Evolutionary conservation across 2,797 vertebrate genomes (phyloP).

Genomic region (Microhierax caerulescens): DNA sequence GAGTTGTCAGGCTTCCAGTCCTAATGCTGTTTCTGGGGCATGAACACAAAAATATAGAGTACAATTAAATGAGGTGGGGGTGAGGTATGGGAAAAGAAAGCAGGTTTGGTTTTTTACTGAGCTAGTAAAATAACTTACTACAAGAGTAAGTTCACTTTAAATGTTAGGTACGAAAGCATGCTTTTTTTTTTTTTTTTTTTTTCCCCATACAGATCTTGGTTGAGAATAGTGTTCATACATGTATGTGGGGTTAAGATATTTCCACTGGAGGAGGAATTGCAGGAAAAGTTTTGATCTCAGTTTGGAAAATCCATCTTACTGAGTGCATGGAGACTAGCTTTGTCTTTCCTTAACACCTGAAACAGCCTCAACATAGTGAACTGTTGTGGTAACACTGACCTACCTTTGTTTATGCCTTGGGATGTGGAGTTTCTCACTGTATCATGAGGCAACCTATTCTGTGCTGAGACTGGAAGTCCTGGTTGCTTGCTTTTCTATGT

Average conservation of each 20-base stretch:
- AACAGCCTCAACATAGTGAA: neutral
- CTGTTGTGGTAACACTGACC: conserved; percentile 28
- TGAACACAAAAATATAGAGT: neutral
- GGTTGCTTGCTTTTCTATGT: neutral
- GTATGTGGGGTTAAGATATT: neutral
- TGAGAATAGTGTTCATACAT: neutral
- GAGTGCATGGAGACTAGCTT: neutral
- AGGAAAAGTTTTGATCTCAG: neutral
- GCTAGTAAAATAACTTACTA: too few species aligned
- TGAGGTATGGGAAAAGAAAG: neutral
- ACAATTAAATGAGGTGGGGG: neutral
- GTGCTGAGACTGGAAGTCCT: neutral
- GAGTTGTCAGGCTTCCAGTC: conserved; percentile 13
- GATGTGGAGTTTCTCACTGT: conserved; percentile 44
- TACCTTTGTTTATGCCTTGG: neutral
- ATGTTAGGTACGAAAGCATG: neutral
- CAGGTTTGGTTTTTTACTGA: neutral
- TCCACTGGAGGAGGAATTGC: neutral
- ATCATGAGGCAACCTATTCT: neutral
- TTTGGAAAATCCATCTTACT: neutral
- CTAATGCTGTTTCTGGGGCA: conserved; percentile 12
- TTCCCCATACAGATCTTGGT: neutral
- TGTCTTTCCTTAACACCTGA: neutral
- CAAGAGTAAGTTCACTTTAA: neutral
- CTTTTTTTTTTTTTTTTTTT: too few species aligned